Evolutionary conservation across 2,113 vertebrate genomes (phyloP), one percentile per base, ranked within the genome.

Genomic region (Bujurquina vittata): DNA sequence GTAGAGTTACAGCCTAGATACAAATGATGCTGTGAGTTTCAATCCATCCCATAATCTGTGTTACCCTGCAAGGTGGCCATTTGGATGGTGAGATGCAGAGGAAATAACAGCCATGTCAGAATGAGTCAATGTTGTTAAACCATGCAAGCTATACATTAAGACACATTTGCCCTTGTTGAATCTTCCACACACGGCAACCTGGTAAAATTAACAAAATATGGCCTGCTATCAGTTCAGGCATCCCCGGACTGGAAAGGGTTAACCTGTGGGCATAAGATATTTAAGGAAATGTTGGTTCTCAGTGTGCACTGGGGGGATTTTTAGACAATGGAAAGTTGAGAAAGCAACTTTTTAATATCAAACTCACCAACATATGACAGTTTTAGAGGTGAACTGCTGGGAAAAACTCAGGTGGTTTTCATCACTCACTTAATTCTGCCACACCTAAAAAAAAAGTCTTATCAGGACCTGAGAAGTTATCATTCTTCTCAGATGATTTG

Each of bases 351-450:
- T 54, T 8, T n/a, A 20, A 20, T 54, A 20, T 54, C 52, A 65
- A 65, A 17, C 35, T 23, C 43, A 46, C 4, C 4, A 49, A 69
- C 40, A 69, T 52, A 33, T 72, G 23, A n/a, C 23, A 52, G 26
- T 69, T 69, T 69, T 49, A 69, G 46, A 14, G 14, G 46, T 17
- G 5, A 14, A 31, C 23, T 69, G 52, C 29, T 49, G 26, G 58
- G 56, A 67, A 61, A 84, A 20, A 10, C 26, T 59, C 18, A 1
- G 37, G 40, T 26, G 12, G 49, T 43, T 65, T 14, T 79, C 43
- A 77, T 83, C 79, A n/a, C 46, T 86, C 58, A 77, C 58, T 80
- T 65, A 12, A 76, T 29, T 60, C 12, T 63, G 35, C 46, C 35
- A 31, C 54, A 78, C 65, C 65, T 76, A 54, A 14, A 61, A 29